phyloP scores from a whole-genome alignment of 1,140 invertebrate species.

The Pygmarrhopalites habei region DNA sequence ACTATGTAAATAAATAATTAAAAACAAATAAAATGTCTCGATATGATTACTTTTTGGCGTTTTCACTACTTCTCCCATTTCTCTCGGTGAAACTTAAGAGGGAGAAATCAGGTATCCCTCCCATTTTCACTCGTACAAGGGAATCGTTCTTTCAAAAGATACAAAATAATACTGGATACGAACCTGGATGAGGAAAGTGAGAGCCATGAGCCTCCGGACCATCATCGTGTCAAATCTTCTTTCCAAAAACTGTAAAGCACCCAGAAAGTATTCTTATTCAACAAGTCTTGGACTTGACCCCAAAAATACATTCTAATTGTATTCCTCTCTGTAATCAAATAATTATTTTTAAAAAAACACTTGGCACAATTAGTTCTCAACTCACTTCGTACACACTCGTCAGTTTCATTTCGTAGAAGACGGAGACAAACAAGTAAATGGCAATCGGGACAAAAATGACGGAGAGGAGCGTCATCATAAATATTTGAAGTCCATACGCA shows the following conservation, averaged over 20 bases:
- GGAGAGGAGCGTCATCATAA: constrained; percentile 11
- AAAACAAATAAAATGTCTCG: too few species aligned
- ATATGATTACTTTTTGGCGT: too few species aligned
- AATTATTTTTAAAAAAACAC: neutral
- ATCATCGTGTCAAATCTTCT: constrained; percentile 26
- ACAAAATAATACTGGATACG: neutral
- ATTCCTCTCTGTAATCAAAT: too few species aligned
- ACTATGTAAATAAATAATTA: too few species aligned
- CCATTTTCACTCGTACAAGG: neutral
- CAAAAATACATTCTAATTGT: too few species aligned
- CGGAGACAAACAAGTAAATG: constrained; percentile 20
- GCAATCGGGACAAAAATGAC: constrained; percentile 19
- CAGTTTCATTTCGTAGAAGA: constrained; percentile 25
- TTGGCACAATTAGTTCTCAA: too few species aligned
- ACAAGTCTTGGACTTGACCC: too few species aligned
- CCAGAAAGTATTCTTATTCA: too few species aligned
- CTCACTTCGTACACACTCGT: constrained; percentile 28
- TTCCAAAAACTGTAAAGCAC: constrained; percentile 37
- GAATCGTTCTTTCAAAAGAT: neutral
- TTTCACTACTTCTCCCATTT: too few species aligned
- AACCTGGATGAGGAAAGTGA: constrained; percentile 39
- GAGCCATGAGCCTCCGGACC: constrained; percentile 32
- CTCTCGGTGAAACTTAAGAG: too few species aligned
- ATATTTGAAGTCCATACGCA: constrained; percentile 20
- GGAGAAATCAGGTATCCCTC: neutral